Evolutionary conservation across 1,140 invertebrate species (phyloP), one percentile per base, ranked within the genome.

Genomic region (Aphelenchoides avenae): DNA sequence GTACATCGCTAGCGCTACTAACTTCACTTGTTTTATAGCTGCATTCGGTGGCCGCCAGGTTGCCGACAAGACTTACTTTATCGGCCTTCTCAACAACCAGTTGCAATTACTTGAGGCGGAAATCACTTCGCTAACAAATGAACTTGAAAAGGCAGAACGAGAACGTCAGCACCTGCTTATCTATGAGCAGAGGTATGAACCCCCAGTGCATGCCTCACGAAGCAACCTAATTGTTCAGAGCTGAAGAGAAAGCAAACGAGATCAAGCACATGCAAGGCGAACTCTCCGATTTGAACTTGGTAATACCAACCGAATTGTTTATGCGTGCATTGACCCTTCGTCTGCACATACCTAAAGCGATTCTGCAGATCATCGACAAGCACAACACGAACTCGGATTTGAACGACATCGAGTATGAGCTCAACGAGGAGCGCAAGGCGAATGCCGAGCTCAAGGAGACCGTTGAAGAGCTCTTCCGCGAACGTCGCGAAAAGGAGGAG

Each of bases 171-270:
- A 63, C 31, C 31, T 63, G 27, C 40, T 63, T n/a, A 29, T 46
- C 13, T 63, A 63, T 40, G 61, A 63, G 48, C 61, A 63, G 31
- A 66, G 43, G 61, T 63, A 33, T 22, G 5, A 29, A 24, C 26
- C 2, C 27, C n/a, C 42, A 22, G 24, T 15, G 11, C 22, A 39
- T 18, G 29, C n/a, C 6, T 31, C 15, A 11, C 30, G n/a, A 43
- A 3, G 18, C 4, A 2, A 24, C 31, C 18, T n/a, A 13, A 30
- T 27, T 18, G n/a, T 27, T 13, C 13, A 64, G 61, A 36, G 61
- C 62, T 15, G 61, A 64, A 30, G 62, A 64, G 56, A 44, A 66
- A 39, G 61, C 61, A 4, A 37, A 64, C n/a, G 62, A 64, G 20
- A 29, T 64, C 15, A 66, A 66, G 37, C 36, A 66, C 29, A 34